phyloP scores from a whole-genome alignment of 2,113 vertebrate genomes.

The Onychorhynchus coronatus region DNA sequence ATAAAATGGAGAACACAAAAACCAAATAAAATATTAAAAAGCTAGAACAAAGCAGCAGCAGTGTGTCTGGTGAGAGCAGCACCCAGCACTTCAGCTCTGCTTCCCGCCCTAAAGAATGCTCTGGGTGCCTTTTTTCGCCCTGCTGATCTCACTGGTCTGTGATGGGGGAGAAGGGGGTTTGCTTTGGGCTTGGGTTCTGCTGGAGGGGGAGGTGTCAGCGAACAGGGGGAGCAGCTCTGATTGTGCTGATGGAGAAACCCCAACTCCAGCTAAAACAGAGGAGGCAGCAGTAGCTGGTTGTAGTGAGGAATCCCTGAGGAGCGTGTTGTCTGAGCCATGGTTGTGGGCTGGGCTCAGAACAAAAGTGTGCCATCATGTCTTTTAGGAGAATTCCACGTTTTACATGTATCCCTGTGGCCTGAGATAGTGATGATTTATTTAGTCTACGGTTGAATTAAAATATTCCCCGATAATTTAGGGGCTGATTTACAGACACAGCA shows the following conservation, averaged over 20 bases:
- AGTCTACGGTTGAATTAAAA: conserved; percentile 57
- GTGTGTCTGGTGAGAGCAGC: not conserved
- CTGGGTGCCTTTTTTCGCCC: not conserved
- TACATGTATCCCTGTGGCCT: not conserved
- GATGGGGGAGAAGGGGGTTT: not conserved
- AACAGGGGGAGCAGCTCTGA: not conserved
- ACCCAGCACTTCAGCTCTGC: not conserved
- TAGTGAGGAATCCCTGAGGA: not conserved
- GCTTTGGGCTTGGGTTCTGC: not conserved
- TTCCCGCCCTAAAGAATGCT: not conserved
- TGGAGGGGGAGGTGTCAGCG: not conserved
- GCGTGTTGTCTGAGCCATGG: not conserved
- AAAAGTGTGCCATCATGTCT: not conserved
- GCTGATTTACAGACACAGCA: conserved; percentile 52
- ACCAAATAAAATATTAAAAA: conserved; percentile 18
- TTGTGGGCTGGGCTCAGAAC: not conserved
- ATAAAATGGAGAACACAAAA: conserved; percentile 17
- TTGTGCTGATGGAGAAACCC: not conserved
- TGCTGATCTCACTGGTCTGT: not conserved
- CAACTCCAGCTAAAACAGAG: not conserved
- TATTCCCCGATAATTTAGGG: conserved; percentile 4
- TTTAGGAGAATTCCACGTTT: not conserved
- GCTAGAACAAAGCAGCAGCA: conserved; percentile 34
- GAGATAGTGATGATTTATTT: conserved; percentile 22
- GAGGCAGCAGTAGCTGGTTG: not conserved